These are phyloP conservation scores for Campopleginae sp. DNA, from an alignment of 2,888 invertebrate genomes.

Conservation along the genomic window DNA sequence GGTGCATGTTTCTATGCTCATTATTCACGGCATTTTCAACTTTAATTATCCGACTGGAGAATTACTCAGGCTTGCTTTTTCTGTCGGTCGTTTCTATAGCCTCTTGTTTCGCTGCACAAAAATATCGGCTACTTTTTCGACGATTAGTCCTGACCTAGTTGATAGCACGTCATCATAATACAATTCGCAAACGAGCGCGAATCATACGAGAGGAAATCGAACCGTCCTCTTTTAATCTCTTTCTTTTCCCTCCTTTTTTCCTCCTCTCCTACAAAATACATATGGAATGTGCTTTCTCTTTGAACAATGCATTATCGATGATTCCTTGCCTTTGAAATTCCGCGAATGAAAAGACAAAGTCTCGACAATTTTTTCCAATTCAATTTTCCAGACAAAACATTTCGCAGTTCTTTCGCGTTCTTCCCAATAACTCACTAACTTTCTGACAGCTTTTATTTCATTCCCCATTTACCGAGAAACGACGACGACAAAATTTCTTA, in stretches of 20 bases:
- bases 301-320: neutral
- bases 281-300: neutral
- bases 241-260: neutral
- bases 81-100: slow-evolving; percentile 4
- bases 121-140: slow-evolving; percentile 52
- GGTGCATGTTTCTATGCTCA: slow-evolving; percentile 33
- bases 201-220: slow-evolving; percentile 29
- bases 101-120: slow-evolving; percentile 26
- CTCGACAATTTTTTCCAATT: neutral
- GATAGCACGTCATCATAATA: slow-evolving; percentile 51
- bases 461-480: neutral
- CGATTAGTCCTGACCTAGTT: slow-evolving; percentile 62
- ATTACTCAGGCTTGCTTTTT: slow-evolving; percentile 43
- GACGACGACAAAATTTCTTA: no score
- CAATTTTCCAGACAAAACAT: neutral
- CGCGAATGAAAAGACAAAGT: neutral
- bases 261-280: neutral
- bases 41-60: slow-evolving; percentile 22
- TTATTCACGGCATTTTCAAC: slow-evolving; percentile 44
- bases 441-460: neutral
- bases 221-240: neutral
- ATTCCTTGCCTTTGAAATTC: neutral
- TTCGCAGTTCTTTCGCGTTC: neutral
- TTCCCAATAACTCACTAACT: neutral
- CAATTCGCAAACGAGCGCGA: slow-evolving; percentile 8